Conservation (phyloP, 2,113 vertebrate genomes). For the Gobio gobio region DNA sequence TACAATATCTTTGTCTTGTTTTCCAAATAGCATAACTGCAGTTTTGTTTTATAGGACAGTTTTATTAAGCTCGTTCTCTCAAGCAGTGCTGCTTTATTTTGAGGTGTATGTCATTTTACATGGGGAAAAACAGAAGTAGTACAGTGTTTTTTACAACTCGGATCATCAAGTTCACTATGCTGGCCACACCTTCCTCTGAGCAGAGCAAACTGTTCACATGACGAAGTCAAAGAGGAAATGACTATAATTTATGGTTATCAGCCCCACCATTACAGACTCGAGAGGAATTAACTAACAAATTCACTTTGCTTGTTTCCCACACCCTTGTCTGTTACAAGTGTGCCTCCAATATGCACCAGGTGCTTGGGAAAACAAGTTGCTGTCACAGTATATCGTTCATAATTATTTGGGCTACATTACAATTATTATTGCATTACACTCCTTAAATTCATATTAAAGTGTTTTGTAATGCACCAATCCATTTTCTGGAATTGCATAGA, state of each 20-base stretch:
- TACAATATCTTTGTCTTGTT: neutral
- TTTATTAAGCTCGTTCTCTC: neutral
- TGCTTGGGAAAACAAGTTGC: neutral
- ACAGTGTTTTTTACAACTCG: neutral
- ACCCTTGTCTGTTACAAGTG: neutral
- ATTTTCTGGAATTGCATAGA: neutral
- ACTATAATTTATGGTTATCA: slow-evolving; percentile 8
- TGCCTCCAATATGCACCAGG: neutral
- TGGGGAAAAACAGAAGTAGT: neutral
- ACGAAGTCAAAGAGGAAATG: slow-evolving; percentile 21
- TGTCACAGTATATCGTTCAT: neutral
- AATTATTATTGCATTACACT: neutral
- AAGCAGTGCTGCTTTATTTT: neutral
- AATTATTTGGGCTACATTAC: neutral
- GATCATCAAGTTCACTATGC: slow-evolving; percentile 10
- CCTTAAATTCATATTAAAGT: neutral
- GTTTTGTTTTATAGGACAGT: neutral
- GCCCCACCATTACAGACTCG: slow-evolving; percentile 8
- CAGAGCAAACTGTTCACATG: neutral
- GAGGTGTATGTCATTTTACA: neutral
- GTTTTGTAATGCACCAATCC: neutral
- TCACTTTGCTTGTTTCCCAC: neutral
- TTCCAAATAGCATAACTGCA: neutral
- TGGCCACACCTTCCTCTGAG: slow-evolving; percentile 25
- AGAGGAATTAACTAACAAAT: slow-evolving; percentile 18